Conservation (phyloP, 1,140 invertebrate species). For the Apis laboriosa region DNA sequence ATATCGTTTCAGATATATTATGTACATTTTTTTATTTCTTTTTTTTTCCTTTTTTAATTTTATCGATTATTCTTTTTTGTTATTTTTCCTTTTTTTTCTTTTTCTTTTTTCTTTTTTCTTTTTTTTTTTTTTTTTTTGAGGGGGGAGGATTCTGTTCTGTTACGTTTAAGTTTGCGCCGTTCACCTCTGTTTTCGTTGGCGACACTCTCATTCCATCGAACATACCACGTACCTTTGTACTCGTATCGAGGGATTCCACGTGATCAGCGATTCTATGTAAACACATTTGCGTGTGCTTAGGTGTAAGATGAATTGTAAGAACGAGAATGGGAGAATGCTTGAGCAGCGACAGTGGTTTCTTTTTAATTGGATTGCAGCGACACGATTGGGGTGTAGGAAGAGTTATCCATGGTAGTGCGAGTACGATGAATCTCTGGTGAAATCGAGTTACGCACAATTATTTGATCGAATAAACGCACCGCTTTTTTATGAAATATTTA, state of each 20-base stretch:
- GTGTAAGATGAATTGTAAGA: conserved; percentile 32
- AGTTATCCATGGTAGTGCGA: too few relatives aligned
- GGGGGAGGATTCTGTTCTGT: neutral
- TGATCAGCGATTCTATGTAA: conserved; percentile 24
- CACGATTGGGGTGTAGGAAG: too few relatives aligned
- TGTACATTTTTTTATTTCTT: neutral
- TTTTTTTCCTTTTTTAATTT: conserved; percentile 13
- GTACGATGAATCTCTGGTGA: too few relatives aligned
- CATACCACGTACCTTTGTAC: conserved; percentile 38
- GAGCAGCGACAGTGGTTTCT: neutral
- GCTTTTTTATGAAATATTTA: too few relatives aligned
- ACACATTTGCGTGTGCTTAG: conserved; percentile 27
- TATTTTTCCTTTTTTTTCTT: neutral
- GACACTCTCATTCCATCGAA: conserved; percentile 41
- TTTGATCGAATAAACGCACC: too few relatives aligned
- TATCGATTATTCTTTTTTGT: neutral
- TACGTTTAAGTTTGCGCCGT: conserved; percentile 18
- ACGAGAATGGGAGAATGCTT: neutral
- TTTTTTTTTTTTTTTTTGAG: neutral
- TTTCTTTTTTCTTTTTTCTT: neutral
- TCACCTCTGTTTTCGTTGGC: conserved; percentile 20
- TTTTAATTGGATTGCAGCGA: neutral
- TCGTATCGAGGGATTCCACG: conserved; percentile 20
- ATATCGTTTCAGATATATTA: conserved; percentile 51
- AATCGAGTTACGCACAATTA: too few relatives aligned